Evolutionary conservation across 2,888 invertebrate species (phyloP).

Genomic region (Protonemura montana): DNA sequence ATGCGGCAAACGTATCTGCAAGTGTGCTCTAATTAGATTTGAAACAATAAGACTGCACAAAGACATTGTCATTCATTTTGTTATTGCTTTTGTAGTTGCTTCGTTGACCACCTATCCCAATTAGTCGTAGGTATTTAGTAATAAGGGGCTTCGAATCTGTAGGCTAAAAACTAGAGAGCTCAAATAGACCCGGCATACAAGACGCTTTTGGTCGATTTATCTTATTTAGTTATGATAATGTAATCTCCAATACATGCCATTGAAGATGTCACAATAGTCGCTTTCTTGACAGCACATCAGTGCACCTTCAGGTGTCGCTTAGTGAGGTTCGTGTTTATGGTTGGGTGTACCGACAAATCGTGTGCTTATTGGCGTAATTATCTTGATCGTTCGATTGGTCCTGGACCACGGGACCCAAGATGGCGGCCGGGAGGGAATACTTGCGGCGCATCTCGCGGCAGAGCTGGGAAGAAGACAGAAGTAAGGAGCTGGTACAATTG

Average conservation of each 20-base stretch:
- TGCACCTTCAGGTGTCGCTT: not conserved
- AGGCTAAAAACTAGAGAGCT: too few relatives aligned
- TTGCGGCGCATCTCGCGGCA: not conserved
- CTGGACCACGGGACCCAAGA: not conserved
- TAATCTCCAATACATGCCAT: not conserved
- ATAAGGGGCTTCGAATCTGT: too few relatives aligned
- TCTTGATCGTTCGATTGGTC: not conserved
- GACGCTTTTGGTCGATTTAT: too few relatives aligned
- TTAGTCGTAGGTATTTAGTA: too few relatives aligned
- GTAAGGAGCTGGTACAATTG: not conserved
- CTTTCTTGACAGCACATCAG: not conserved
- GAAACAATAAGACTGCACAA: too few relatives aligned
- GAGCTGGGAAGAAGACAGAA: not conserved
- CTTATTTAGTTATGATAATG: not conserved
- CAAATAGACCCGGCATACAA: too few relatives aligned
- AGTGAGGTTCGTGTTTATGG: not conserved
- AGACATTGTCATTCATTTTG: too few relatives aligned
- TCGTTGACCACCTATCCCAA: too few relatives aligned
- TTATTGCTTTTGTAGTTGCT: too few relatives aligned
- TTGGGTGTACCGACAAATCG: not conserved
- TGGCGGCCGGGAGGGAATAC: not conserved
- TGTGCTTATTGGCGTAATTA: not conserved
- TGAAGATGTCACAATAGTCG: not conserved
- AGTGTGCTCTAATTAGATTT: too few relatives aligned
- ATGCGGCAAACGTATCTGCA: too few relatives aligned